phyloP scores from a whole-genome alignment of 2,888 invertebrate species.

The Tetragnatha montana region DNA sequence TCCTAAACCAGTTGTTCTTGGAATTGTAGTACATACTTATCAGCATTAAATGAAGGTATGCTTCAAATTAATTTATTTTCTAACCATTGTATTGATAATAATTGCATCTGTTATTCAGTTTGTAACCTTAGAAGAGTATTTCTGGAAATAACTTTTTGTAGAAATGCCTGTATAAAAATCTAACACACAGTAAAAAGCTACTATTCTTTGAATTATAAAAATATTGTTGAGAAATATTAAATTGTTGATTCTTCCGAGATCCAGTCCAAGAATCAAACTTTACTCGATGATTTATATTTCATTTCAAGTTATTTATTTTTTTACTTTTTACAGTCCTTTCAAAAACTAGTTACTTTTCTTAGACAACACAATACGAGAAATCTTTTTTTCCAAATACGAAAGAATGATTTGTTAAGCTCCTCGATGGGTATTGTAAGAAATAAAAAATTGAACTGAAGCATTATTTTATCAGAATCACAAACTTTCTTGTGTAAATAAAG shows the following conservation, averaged over 20 bases:
- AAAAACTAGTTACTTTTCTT: constrained; percentile 1
- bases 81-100: too few species aligned
- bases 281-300: not conserved
- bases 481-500: not conserved
- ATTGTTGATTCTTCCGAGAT: not conserved
- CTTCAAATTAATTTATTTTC: too few species aligned
- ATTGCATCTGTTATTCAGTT: too few species aligned
- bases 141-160: too few species aligned
- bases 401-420: not conserved
- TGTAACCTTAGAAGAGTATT: too few species aligned
- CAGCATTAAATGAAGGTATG: too few species aligned
- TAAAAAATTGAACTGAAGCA: not conserved
- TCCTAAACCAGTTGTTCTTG: too few species aligned
- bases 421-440: not conserved
- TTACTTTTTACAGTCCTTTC: not conserved
- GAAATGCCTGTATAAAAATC: too few species aligned
- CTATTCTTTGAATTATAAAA: too few species aligned
- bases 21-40: too few species aligned
- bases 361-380: not conserved
- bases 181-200: too few species aligned
- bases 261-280: not conserved
- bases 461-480: not conserved
- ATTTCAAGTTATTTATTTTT: not conserved
- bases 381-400: not conserved
- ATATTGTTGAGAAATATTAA: too few species aligned